phyloP scores from a whole-genome alignment of 2,888 invertebrate species.

The Chymomyza procnemis region DNA sequence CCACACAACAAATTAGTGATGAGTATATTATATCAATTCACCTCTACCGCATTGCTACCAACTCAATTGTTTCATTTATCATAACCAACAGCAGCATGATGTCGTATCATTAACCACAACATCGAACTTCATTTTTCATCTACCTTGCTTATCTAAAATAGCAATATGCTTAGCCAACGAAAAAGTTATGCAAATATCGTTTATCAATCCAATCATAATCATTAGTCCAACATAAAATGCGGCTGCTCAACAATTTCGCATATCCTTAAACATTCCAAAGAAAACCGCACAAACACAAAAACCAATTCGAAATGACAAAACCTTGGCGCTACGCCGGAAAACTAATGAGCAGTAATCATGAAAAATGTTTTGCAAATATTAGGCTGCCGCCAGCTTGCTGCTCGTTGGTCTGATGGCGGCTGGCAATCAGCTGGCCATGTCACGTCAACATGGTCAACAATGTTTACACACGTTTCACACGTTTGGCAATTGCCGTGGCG shows the following conservation, averaged over 20 bases:
- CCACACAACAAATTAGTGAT: too few relatives aligned
- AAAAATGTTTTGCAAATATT: conserved; percentile 13
- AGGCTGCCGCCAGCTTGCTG: not conserved
- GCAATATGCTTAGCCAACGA: not conserved
- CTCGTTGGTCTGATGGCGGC: not conserved
- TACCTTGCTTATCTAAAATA: not conserved
- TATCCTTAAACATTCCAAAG: not conserved
- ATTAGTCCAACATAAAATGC: not conserved
- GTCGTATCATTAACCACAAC: not conserved
- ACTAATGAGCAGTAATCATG: conserved; percentile 15
- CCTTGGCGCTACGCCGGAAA: not conserved
- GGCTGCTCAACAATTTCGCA: not conserved
- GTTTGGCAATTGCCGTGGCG: conserved; percentile 23
- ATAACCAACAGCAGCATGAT: not conserved
- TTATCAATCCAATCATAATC: not conserved
- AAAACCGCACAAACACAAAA: too few relatives aligned
- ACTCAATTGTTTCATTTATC: not conserved
- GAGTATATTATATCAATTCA: too few relatives aligned
- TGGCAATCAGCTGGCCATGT: not conserved
- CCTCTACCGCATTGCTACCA: too few relatives aligned
- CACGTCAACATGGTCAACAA: not conserved
- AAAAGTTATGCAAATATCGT: not conserved
- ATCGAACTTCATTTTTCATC: not conserved
- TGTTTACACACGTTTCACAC: conserved; percentile 36
- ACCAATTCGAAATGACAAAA: not conserved